These are phyloP conservation scores for Drosophila paranaensis DNA, from an alignment of 2,888 invertebrate species.

Conservation along the genomic window DNA sequence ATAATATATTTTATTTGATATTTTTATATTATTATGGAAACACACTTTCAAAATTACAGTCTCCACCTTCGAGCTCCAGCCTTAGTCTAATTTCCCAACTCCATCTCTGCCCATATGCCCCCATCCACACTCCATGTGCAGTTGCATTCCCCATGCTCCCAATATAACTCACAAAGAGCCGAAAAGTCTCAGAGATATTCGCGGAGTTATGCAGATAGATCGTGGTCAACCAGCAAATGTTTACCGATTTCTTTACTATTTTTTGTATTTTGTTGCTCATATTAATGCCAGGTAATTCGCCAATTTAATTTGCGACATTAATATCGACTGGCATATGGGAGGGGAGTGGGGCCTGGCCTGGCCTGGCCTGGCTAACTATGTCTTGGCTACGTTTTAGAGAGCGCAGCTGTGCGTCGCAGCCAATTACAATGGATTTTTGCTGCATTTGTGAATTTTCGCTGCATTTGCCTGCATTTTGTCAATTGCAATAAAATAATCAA, in stretches of 20 bases:
- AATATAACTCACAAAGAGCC: conserved; percentile 21
- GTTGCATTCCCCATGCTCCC: conserved; percentile 25
- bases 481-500: conserved; percentile 81
- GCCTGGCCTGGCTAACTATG: neutral
- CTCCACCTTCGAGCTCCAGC: no score
- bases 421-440: conserved; percentile 70
- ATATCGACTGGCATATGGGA: conserved; percentile 26
- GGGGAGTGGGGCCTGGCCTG: no score
- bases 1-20: no score
- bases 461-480: conserved; percentile 65
- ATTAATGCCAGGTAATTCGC: conserved; percentile 67
- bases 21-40: no score
- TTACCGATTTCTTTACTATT: conserved; percentile 7
- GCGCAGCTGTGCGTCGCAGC: conserved; percentile 60
- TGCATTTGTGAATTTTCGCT: conserved; percentile 40
- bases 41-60: no score
- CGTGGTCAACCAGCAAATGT: conserved; percentile 26
- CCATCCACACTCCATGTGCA: neutral
- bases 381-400: conserved; percentile 51
- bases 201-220: conserved; percentile 14
- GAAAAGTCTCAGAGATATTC: conserved; percentile 2
- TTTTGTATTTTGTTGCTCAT: conserved; percentile 14
- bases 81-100: neutral
- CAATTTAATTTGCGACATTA: conserved; percentile 71
- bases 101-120: neutral